Percentiles rank a stretch among this genome's conserved stretches.
Evolutionary conservation across 2,113 vertebrate genomes (phyloP).

Genomic region (Anarhynchus alexandrinus): DNA sequence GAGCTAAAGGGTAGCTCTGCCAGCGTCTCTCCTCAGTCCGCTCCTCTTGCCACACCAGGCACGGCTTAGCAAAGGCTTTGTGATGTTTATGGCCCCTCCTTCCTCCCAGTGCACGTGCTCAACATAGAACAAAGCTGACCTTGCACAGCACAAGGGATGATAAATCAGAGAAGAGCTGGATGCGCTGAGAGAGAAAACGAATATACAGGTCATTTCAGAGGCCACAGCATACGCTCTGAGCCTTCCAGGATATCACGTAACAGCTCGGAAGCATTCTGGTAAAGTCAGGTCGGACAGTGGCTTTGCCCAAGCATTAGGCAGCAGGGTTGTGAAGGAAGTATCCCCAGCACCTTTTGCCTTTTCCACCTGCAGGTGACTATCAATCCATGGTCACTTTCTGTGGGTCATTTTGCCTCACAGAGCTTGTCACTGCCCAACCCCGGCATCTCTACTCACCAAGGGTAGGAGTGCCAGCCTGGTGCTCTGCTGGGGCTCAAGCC

Average conservation of each 20-base stretch:
- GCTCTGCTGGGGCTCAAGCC: neutral
- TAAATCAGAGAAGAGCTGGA: neutral
- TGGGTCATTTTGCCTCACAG: neutral
- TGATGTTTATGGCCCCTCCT: neutral
- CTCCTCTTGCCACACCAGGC: neutral
- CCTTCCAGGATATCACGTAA: fast-evolving
- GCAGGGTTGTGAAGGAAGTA: neutral
- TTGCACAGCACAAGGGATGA: neutral
- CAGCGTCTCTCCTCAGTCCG: neutral
- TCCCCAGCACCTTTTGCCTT: neutral
- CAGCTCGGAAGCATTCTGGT: fast-evolving
- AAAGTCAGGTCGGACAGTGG: too few species aligned
- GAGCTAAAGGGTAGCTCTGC: neutral
- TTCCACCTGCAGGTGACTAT: neutral
- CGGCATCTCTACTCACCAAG: neutral
- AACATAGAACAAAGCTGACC: neutral
- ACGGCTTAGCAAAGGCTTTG: neutral
- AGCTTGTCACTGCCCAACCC: fast-evolving
- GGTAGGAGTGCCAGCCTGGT: neutral
- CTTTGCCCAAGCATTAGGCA: neutral
- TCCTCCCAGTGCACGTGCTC: neutral
- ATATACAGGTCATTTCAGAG: neutral
- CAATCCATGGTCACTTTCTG: neutral
- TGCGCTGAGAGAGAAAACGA: neutral
- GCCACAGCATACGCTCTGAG: neutral